Percentiles rank a stretch among this genome's conserved stretches.
These are phyloP conservation scores for Caenorhabditis sinica DNA, from an alignment of 2,888 invertebrate species.

Conservation along the genomic window DNA sequence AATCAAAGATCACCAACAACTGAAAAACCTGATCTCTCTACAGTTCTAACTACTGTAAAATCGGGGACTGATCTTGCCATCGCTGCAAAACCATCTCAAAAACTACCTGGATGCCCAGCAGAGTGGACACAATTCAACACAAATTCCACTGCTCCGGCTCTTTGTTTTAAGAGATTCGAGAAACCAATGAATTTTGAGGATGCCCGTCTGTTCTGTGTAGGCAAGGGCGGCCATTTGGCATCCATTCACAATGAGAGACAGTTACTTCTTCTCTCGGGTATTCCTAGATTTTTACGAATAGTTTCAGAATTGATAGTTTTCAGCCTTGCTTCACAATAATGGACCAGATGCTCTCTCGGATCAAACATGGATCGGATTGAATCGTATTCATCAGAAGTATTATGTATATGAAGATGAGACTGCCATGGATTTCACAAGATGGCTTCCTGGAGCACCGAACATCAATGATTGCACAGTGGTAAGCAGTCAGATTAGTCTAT, in stretches of 20 bases:
- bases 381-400: slow-evolving; percentile 63
- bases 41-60: slow-evolving; percentile 17
- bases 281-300: neutral
- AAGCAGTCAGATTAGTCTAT: too few species aligned
- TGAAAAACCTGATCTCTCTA: slow-evolving; percentile 13
- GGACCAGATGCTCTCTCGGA: slow-evolving; percentile 37
- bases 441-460: slow-evolving; percentile 66
- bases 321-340: slow-evolving; percentile 61
- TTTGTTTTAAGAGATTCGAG: slow-evolving; percentile 48
- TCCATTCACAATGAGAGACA: slow-evolving; percentile 70
- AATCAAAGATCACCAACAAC: slow-evolving; percentile 35
- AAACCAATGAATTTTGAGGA: slow-evolving; percentile 68
- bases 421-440: slow-evolving; percentile 60
- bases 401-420: slow-evolving; percentile 62
- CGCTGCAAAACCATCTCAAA: slow-evolving; percentile 17
- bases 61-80: neutral
- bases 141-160: slow-evolving; percentile 35
- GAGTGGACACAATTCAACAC: slow-evolving; percentile 57
- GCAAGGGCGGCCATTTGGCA: slow-evolving; percentile 72
- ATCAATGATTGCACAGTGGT: slow-evolving; percentile 63
- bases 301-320: neutral
- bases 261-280: slow-evolving; percentile 53
- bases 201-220: slow-evolving; percentile 69
- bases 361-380: slow-evolving; percentile 64
- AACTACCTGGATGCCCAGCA: slow-evolving; percentile 31